Conservation (phyloP, 2,113 vertebrate genomes). For the Gorsachius goisagi region DNA sequence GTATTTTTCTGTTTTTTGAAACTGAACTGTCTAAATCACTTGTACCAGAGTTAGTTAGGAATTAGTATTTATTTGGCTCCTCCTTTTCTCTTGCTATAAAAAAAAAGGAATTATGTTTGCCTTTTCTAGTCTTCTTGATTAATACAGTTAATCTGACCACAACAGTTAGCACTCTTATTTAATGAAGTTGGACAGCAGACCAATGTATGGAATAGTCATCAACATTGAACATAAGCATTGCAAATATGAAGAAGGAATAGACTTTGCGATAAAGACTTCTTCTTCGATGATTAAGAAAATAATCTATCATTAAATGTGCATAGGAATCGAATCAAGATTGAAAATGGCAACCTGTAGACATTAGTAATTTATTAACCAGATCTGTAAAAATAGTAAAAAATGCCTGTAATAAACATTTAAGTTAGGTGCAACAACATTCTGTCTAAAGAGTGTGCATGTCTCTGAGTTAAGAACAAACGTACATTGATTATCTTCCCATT, state of each 20-base stretch:
- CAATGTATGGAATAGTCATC: neutral
- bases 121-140: neutral
- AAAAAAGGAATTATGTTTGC: neutral
- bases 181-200: neutral
- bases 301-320: neutral
- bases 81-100: neutral
- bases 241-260: neutral
- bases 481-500: neutral
- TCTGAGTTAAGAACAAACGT: neutral
- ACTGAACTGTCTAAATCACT: neutral
- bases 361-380: neutral
- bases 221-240: neutral
- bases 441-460: neutral
- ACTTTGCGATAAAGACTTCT: neutral
- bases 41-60: neutral
- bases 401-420: neutral
- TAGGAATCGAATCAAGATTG: neutral
- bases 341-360: neutral
- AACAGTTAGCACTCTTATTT: neutral
- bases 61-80: neutral
- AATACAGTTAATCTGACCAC: neutral
- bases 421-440: neutral
- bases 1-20: neutral
- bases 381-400: neutral
- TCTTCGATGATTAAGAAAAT: neutral